phyloP scores from a whole-genome alignment of 2,113 vertebrate species.

The Tachuris rubrigastra region DNA sequence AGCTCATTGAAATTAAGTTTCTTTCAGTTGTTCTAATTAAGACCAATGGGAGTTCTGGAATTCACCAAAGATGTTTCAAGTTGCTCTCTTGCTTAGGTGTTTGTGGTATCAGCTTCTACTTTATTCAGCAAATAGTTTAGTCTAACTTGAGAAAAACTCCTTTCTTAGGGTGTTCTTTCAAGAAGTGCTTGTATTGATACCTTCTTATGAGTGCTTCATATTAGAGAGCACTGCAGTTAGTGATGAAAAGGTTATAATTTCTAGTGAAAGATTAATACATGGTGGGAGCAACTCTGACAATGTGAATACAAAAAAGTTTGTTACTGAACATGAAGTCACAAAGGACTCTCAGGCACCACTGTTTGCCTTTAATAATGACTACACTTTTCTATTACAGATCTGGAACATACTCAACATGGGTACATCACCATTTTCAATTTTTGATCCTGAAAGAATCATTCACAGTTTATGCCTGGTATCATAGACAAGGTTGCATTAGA shows the following conservation, averaged over 20 bases:
- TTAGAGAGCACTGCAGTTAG: conserved; percentile 17
- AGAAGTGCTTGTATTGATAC: not conserved
- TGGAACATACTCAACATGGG: rapidly evolving
- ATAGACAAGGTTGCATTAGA: not conserved
- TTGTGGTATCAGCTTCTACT: conserved; percentile 39
- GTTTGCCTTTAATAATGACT: not conserved
- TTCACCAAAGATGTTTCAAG: conserved; percentile 66
- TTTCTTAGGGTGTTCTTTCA: not conserved
- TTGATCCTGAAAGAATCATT: rapidly evolving
- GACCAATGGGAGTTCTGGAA: conserved; percentile 77
- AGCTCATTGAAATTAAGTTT: conserved; percentile 78
- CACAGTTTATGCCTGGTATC: rapidly evolving
- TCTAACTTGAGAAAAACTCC: conserved; percentile 42
- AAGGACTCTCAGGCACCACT: not conserved
- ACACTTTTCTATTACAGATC: not conserved
- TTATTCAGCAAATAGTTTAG: conserved; percentile 58
- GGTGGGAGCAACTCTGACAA: not conserved
- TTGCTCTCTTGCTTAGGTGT: conserved; percentile 58
- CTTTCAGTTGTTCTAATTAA: conserved; percentile 77
- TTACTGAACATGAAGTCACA: not conserved
- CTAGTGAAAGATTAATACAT: not conserved
- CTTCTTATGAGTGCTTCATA: not conserved
- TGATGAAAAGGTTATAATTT: conserved; percentile 10
- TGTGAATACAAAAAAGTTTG: not conserved
- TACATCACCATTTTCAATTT: not conserved